These are phyloP conservation scores for Heliconius ismenius DNA, from an alignment of 2,888 invertebrate species.

Conservation along the genomic window DNA sequence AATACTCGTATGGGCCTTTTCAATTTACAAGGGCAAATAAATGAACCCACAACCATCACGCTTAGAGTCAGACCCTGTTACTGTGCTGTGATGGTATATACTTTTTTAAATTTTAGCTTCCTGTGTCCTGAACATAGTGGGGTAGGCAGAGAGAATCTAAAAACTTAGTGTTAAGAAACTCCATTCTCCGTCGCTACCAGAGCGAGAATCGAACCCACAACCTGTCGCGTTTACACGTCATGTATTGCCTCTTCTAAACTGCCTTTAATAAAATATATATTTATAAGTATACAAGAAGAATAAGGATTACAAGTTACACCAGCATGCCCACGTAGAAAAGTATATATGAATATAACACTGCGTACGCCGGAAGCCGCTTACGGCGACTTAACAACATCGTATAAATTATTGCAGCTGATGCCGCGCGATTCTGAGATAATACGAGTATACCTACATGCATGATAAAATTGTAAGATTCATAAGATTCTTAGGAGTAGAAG, in stretches of 20 bases:
- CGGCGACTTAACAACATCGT: constrained; percentile 26
- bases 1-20: background rate
- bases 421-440: constrained; percentile 11
- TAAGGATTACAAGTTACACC: background rate
- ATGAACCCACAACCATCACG: background rate
- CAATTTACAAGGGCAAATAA: background rate
- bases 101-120: background rate
- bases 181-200: too few species aligned
- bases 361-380: constrained; percentile 32
- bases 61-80: background rate
- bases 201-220: too few species aligned
- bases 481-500: background rate
- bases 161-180: too few species aligned
- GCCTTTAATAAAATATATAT: too few species aligned
- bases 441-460: constrained; percentile 18
- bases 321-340: background rate
- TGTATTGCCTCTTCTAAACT: too few species aligned
- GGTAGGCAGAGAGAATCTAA: too few species aligned
- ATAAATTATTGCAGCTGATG: constrained; percentile 31
- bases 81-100: background rate
- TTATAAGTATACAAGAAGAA: background rate
- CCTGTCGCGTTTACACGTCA: too few species aligned
- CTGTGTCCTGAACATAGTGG: too few species aligned
- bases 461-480: constrained; percentile 14
- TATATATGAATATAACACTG: constrained; percentile 7